phyloP scores from a whole-genome alignment of 2,113 vertebrate species.

The Stercorarius parasiticus region DNA sequence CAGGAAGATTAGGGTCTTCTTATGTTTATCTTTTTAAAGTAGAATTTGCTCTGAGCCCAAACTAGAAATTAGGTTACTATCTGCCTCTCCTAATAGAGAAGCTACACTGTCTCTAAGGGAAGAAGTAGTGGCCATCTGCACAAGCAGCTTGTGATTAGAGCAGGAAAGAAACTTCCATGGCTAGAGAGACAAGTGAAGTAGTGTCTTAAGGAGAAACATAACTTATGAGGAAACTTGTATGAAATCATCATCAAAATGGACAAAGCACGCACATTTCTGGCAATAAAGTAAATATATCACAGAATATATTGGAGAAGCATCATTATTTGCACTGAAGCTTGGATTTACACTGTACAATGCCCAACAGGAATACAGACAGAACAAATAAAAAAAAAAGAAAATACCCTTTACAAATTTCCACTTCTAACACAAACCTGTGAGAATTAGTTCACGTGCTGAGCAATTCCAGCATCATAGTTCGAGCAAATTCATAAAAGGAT shows the following conservation, averaged over 20 bases:
- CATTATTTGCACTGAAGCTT: not conserved
- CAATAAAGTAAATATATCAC: not conserved
- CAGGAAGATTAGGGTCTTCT: not conserved
- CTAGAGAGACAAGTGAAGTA: not conserved
- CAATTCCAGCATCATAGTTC: fast-evolving
- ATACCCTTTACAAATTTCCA: not conserved
- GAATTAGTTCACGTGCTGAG: not conserved
- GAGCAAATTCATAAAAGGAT: not conserved
- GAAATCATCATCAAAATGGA: not conserved
- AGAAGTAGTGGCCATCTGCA: not conserved
- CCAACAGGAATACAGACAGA: not conserved
- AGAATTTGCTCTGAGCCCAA: not conserved
- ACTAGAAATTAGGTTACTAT: not conserved
- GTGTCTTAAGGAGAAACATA: not conserved
- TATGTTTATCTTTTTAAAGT: not conserved
- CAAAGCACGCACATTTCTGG: not conserved
- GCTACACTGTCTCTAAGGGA: not conserved
- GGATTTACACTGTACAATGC: not conserved
- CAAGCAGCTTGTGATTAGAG: not conserved
- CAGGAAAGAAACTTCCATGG: not conserved
- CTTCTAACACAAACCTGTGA: not conserved
- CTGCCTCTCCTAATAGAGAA: not conserved
- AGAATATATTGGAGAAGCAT: not conserved
- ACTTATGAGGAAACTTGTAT: not conserved
- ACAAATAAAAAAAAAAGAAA: not conserved